Percentiles rank a stretch among this genome's conserved stretches.
These are phyloP conservation scores for Misgurnus anguillicaudatus DNA, from an alignment of 2,113 vertebrate species.

Conservation along the genomic window DNA sequence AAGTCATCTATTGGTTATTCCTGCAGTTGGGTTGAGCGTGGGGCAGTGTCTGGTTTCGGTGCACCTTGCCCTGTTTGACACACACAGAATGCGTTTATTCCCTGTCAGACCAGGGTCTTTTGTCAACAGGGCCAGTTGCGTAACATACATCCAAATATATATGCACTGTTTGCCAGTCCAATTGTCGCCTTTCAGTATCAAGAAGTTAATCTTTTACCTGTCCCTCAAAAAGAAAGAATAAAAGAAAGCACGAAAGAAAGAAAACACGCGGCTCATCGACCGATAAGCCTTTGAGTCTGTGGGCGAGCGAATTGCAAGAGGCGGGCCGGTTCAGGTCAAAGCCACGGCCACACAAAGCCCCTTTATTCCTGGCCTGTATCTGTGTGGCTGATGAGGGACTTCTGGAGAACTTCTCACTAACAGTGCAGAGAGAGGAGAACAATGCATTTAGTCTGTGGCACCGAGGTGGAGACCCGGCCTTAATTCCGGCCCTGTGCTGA, in stretches of 20 bases:
- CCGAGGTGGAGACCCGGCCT: slow-evolving; percentile 62
- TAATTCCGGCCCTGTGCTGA: slow-evolving; percentile 56
- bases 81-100: slow-evolving; percentile 20
- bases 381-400: slow-evolving; percentile 58
- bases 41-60: slow-evolving; percentile 84
- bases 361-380: slow-evolving; percentile 81
- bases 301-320: slow-evolving; percentile 60
- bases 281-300: slow-evolving; percentile 79
- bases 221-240: slow-evolving; percentile 73
- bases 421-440: slow-evolving; percentile 52
- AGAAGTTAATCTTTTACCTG: slow-evolving; percentile 87
- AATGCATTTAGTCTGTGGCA: slow-evolving; percentile 61
- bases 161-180: slow-evolving; percentile 77
- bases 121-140: slow-evolving; percentile 5
- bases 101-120: slow-evolving; percentile 13
- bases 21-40: slow-evolving; percentile 83
- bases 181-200: slow-evolving; percentile 76
- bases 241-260: slow-evolving; percentile 23
- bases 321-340: slow-evolving; percentile 58
- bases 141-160: slow-evolving; percentile 41
- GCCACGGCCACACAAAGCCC: slow-evolving; percentile 83
- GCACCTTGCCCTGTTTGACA: slow-evolving; percentile 64
- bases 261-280: slow-evolving; percentile 44
- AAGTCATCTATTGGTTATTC: slow-evolving; percentile 91
- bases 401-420: slow-evolving; percentile 52